Percentiles rank a stretch among this genome's conserved stretches.
These are phyloP conservation scores for Melanostigma gelatinosum DNA, from an alignment of 2,113 vertebrate species.

Conservation along the genomic window DNA sequence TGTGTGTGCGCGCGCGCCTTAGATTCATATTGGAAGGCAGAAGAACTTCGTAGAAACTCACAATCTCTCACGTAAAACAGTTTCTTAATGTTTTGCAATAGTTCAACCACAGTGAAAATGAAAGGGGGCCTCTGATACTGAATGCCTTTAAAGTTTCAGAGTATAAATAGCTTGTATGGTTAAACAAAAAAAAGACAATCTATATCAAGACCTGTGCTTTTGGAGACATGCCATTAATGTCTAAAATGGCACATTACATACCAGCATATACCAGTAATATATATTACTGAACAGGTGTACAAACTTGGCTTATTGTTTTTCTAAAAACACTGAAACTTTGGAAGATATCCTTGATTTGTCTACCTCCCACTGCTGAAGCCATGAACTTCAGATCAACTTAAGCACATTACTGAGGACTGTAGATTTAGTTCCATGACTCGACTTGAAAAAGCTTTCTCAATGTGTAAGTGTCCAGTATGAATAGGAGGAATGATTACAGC, in stretches of 20 bases:
- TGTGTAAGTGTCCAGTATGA: not conserved
- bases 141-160: not conserved
- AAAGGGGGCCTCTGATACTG: not conserved
- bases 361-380: not conserved
- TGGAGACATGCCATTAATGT: not conserved
- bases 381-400: not conserved
- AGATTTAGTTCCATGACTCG: not conserved
- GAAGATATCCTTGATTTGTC: not conserved
- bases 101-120: constrained; percentile 10
- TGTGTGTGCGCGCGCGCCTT: not conserved
- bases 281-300: not conserved
- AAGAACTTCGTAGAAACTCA: not conserved
- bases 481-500: not conserved
- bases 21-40: not conserved
- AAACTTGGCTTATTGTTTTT: not conserved
- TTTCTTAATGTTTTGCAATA: not conserved
- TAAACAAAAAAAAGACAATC: not conserved
- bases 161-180: not conserved
- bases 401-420: not conserved
- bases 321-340: not conserved
- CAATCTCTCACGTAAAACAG: not conserved
- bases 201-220: not conserved
- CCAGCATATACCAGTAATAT: not conserved
- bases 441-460: not conserved
- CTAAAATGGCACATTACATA: not conserved